Base-by-base conservation (phyloP, 1,140 invertebrate species). In the Whitmania pigra region DNA sequence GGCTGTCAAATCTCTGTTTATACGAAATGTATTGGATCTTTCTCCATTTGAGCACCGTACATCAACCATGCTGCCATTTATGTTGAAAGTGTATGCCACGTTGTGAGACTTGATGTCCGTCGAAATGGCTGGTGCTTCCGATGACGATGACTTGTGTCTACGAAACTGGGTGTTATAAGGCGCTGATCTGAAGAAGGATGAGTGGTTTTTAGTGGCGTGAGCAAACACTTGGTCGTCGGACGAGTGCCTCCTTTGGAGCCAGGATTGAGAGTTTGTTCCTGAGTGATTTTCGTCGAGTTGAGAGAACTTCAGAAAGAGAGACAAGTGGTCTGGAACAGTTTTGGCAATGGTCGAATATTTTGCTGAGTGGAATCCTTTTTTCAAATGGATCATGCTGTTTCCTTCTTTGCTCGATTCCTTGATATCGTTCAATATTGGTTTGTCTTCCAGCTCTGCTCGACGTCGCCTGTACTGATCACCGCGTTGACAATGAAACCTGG, bases 41-140 rank as follows among this genome's bases (percentile, higher is more conserved):
- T 69, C 63, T 18, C 49, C 49, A 53, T 66, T 53, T 15, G 43
- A 53, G 31, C 73, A 74, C 29, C 73, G 60, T 2, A 74, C 66
- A 63, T 74, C 73, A 25, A 74, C 73, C 73, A 74, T 74, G 73
- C 73, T 74, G n/a, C 73, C 73, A 49, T 74, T 74, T 43, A 36
- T 29, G 66, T 74, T 74, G 71, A 73, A 73, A n/a, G 49, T 67
- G 73, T 72, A 74, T 18, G 31, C 70, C 29, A 74, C 55, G 17
- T 63, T 63, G 20, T 31, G 57, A 63, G 57, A 63, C 11, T 63
- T 63, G 22, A 31, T 7, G 22, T 63, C 57, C 57, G 57, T 63
- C 22, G 22, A 25, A 31, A 63, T 22, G 29, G 29, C 29, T 63
- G 57, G 57, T 13, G 57, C 57, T 15, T 63, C 57, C 22, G 57